phyloP scores from a whole-genome alignment of 2,888 invertebrate genomes.

The Neuroscelio doddi region DNA sequence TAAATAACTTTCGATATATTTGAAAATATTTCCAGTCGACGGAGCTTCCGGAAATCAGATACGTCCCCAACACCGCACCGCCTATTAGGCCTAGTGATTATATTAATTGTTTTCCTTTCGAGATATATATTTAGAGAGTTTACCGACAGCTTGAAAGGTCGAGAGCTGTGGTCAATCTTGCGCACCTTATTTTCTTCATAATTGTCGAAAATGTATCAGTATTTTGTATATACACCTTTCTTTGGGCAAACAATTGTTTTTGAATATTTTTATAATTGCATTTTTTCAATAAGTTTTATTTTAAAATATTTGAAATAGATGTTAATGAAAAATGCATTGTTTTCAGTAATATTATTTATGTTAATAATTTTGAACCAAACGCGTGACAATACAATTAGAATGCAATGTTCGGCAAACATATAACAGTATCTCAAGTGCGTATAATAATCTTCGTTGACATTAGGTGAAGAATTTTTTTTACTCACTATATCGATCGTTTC shows the following conservation, averaged over 20 bases:
- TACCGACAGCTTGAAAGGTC: conserved; percentile 62
- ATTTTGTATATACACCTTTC: no score
- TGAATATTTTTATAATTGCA: no score
- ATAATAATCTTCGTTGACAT: conserved; percentile 42
- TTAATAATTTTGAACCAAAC: no score
- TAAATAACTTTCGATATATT: conserved; percentile 22
- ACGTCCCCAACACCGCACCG: conserved; percentile 58
- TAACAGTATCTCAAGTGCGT: conserved; percentile 37
- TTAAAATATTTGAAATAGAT: neutral
- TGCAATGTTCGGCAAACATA: conserved; percentile 22
- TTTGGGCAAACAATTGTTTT: no score
- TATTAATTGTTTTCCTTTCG: conserved; percentile 50
- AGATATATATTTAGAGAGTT: conserved; percentile 66
- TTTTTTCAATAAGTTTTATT: no score
- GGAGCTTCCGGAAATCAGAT: conserved; percentile 41
- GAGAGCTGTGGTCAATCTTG: conserved; percentile 41
- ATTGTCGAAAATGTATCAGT: no score
- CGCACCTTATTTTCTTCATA: conserved; percentile 11
- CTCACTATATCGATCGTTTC: conserved; percentile 57
- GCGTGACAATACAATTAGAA: conserved; percentile 22
- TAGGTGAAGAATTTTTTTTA: conserved; percentile 60
- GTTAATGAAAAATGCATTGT: conserved; percentile 6
- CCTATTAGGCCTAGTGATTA: conserved; percentile 70
- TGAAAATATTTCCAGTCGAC: conserved; percentile 19
- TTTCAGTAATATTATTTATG: neutral